Evolutionary conservation across 2,113 vertebrate genomes (phyloP).

Genomic region (Caranx ignobilis): DNA sequence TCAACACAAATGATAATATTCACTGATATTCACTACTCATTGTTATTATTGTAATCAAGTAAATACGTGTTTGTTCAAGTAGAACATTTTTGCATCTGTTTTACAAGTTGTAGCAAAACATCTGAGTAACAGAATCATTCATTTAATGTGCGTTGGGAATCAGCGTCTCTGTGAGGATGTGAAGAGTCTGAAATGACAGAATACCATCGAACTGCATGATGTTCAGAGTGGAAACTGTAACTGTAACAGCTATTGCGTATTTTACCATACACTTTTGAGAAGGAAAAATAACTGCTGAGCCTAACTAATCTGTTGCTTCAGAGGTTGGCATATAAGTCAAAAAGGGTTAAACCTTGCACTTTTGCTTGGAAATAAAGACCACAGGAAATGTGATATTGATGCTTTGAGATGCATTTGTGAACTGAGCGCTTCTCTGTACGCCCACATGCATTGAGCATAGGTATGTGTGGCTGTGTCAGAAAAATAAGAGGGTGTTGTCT

Average conservation of each 20-base stretch:
- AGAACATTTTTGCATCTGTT: neutral
- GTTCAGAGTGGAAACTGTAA: conserved; percentile 12
- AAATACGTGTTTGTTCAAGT: neutral
- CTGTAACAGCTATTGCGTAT: neutral
- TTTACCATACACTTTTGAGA: neutral
- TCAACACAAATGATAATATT: neutral
- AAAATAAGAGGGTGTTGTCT: conserved; percentile 54
- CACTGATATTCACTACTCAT: neutral
- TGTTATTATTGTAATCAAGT: neutral
- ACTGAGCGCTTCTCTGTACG: conserved; percentile 71
- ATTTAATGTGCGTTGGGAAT: neutral
- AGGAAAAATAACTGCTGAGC: neutral
- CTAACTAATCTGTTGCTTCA: neutral
- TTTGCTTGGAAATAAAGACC: conserved; percentile 81
- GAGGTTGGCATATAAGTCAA: conserved; percentile 18
- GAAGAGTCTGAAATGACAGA: neutral
- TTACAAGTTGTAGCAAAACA: neutral
- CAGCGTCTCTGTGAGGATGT: no score
- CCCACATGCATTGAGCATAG: conserved; percentile 78
- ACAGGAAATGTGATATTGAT: conserved; percentile 87
- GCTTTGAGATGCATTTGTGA: conserved; percentile 81
- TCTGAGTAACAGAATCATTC: neutral
- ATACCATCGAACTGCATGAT: neutral
- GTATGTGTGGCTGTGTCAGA: conserved; percentile 61
- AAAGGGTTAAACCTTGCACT: conserved; percentile 37